Percentiles rank a stretch among this genome's conserved stretches.
Conservation (phyloP, 2,113 vertebrate species). For the Dryoscopus gambensis region DNA sequence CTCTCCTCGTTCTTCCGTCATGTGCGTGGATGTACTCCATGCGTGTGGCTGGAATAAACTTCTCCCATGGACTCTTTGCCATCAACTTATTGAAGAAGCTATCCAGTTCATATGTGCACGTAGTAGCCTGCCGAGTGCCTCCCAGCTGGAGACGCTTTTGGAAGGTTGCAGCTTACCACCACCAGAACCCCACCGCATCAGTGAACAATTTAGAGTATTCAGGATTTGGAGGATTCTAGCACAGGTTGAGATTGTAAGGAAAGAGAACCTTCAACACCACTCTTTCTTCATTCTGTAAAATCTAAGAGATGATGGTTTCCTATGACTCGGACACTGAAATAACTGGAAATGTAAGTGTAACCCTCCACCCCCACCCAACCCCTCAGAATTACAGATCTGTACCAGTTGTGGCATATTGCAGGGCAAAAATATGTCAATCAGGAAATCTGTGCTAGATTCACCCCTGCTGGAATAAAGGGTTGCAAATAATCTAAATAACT, state of each 20-base stretch:
- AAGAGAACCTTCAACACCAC: neutral
- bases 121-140: too few relatives aligned
- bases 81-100: too few relatives aligned
- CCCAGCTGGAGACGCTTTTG: too few relatives aligned
- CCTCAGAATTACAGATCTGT: neutral
- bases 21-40: too few relatives aligned
- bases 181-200: too few relatives aligned
- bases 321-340: neutral
- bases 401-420: neutral
- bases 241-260: neutral
- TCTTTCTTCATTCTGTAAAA: neutral
- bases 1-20: too few relatives aligned
- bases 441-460: neutral
- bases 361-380: neutral
- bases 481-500: slow-evolving; percentile 36
- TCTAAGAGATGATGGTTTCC: neutral
- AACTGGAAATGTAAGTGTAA: neutral
- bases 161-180: too few relatives aligned
- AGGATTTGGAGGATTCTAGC: neutral
- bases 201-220: neutral
- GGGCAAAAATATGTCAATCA: neutral
- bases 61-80: too few relatives aligned
- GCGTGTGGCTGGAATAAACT: too few relatives aligned
- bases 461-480: neutral
- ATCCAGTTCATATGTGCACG: too few relatives aligned